Base-by-base conservation (phyloP, 2,797 vertebrate genomes). In the Pipistrellus pipistrellus region DNA sequence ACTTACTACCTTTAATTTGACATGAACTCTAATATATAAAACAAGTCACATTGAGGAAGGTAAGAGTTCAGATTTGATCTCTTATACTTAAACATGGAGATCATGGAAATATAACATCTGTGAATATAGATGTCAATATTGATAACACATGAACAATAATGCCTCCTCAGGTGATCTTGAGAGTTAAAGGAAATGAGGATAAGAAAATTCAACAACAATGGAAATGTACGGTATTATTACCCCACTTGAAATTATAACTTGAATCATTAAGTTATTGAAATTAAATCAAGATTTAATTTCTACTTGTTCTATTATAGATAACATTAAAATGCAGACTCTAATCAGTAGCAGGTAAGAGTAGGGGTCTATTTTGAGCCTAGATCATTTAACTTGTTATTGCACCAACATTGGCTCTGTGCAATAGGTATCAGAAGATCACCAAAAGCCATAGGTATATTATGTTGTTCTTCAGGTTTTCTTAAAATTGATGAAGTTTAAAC, bases 261-360 rank as follows among this genome's bases (percentile, higher is more conserved):
- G 53, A 82, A 46, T 27, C 10, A 91, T 15, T 6, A 85, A 77
- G 51, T 77, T 85, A 38, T 25, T 77, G n/a, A 77, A 85, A 46
- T 78, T 69, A 46, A 85, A 68, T 69, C 23, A 86, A 93, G 30
- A 46, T 89, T 77, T 86, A 89, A 86, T 83, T 62, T 32, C n/a
- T 11, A 55, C 41, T 53, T 89, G 75, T 4, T 30, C 38, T 62
- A 25, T 23, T 66, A 78, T 51, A n/a, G 12, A 15, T 82, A 59
- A 30, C 44, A 89, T 18, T 72, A 57, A 85, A 77, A 86, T 73
- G 27, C 38, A 83, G 13, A 78, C 20, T 88, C 21, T 69, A 14
- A 41, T 55, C 18, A 51, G 21, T 7, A 55, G 53, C 21, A 23
- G 8, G 21, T 55, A 23, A 9, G 53, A 55, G 12, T 11, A 64